Evolutionary conservation across 2,113 vertebrate species (phyloP).

Genomic region (Sylvietta virens): DNA sequence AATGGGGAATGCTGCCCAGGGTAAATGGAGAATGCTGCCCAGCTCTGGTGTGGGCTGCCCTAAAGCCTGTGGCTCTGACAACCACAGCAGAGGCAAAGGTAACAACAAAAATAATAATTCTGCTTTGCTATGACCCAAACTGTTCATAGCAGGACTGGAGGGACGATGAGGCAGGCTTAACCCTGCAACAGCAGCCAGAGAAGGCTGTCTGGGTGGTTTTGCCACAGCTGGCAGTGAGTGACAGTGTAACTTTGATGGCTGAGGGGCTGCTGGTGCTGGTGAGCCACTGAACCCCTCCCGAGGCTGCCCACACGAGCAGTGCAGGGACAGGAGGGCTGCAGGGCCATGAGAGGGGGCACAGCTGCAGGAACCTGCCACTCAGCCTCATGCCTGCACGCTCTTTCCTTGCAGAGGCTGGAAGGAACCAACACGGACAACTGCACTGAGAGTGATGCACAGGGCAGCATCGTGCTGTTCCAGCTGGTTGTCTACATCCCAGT

Average conservation of each 20-base stretch:
- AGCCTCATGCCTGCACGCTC: not conserved
- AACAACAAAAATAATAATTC: not conserved
- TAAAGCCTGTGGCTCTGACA: not conserved
- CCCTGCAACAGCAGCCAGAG: not conserved
- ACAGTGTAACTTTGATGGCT: not conserved
- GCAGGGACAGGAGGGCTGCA: accelerated
- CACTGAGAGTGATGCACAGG: accelerated
- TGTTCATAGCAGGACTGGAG: not conserved
- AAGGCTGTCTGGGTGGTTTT: not conserved
- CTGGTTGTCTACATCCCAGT: not conserved
- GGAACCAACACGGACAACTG: not conserved
- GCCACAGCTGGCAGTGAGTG: not conserved
- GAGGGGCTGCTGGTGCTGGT: not conserved
- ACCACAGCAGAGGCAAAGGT: not conserved
- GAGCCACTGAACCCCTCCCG: not conserved
- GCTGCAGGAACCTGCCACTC: not conserved
- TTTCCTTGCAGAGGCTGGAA: constrained; percentile 17
- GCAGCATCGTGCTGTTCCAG: not conserved
- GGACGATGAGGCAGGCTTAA: not conserved
- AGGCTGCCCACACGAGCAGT: not conserved
- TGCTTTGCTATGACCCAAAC: not conserved
- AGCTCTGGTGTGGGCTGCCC: not conserved
- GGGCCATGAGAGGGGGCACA: not conserved
- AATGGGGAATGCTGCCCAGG: not conserved
- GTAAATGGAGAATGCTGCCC: not conserved